A percentile compares a stretch with the other conserved stretches of the same genome.
phyloP scores from a whole-genome alignment of 2,113 vertebrate species.

The Probosciger aterrimus region DNA sequence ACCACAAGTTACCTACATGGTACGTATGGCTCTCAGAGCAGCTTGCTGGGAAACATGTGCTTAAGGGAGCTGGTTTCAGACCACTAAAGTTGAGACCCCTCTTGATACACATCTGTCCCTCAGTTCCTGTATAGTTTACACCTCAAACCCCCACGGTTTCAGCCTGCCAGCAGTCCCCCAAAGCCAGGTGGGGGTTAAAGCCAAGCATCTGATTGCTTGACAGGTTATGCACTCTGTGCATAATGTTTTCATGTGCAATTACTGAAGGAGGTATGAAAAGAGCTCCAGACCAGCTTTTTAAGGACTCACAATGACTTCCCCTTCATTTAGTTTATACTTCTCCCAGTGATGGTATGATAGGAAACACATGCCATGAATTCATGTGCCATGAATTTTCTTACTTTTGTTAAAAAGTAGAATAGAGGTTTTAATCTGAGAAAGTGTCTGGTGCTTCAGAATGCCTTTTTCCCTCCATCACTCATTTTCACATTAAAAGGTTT shows the following conservation, averaged over 20 bases:
- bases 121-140: background rate
- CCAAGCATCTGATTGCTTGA: background rate
- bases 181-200: background rate
- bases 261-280: background rate
- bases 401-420: background rate
- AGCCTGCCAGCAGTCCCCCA: background rate
- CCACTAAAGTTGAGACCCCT: background rate
- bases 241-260: background rate
- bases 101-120: background rate
- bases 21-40: background rate
- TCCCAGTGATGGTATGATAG: background rate
- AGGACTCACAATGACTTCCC: background rate
- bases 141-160: rapidly evolving
- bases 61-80: background rate
- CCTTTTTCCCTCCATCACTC: background rate
- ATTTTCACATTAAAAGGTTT: background rate
- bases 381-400: background rate
- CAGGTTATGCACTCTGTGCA: background rate
- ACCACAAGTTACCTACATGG: background rate
- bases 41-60: background rate
- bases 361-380: background rate
- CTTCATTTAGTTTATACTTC: background rate
- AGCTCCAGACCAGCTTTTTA: background rate
- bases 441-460: background rate
- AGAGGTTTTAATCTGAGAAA: background rate